Conservation (phyloP, 2,113 vertebrate species). For the Perca fluviatilis region DNA sequence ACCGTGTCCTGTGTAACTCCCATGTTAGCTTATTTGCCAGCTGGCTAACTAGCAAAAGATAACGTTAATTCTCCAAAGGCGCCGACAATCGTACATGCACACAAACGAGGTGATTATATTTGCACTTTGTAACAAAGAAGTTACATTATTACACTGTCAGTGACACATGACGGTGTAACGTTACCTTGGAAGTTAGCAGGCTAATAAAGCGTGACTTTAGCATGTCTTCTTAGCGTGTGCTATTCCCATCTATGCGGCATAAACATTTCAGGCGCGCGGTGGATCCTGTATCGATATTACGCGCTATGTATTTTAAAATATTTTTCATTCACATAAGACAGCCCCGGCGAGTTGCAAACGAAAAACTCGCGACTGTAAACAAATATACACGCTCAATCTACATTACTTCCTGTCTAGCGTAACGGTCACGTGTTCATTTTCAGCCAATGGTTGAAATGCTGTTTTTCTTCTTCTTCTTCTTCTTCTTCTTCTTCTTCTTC, state of each 20-base stretch:
- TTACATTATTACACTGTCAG: not conserved
- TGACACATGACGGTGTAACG: not conserved
- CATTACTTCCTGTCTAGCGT: slow-evolving; percentile 60
- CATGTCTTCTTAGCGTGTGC: slow-evolving; percentile 39
- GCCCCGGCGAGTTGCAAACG: not conserved
- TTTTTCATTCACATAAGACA: not conserved
- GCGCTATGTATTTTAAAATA: not conserved
- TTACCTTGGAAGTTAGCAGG: slow-evolving; percentile 26
- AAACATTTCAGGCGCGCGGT: not conserved
- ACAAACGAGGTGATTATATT: not conserved
- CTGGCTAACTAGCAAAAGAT: slow-evolving; percentile 15
- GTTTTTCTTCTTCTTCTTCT: too few relatives aligned
- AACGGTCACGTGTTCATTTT: slow-evolving; percentile 48
- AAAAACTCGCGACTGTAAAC: slow-evolving; percentile 64
- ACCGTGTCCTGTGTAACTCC: slow-evolving; percentile 13
- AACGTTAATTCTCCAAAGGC: not conserved
- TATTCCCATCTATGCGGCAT: not conserved
- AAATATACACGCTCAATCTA: slow-evolving; percentile 53
- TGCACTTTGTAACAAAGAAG: not conserved
- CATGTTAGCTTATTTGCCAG: slow-evolving; percentile 52
- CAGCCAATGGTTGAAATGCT: slow-evolving; percentile 50
- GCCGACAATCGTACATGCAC: too few relatives aligned
- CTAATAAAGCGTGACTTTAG: slow-evolving; percentile 42
- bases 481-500: too few relatives aligned
- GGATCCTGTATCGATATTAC: rapidly evolving